These are phyloP conservation scores for Coregonus clupeaformis DNA, from an alignment of 2,113 vertebrate genomes.

Conservation along the genomic window DNA sequence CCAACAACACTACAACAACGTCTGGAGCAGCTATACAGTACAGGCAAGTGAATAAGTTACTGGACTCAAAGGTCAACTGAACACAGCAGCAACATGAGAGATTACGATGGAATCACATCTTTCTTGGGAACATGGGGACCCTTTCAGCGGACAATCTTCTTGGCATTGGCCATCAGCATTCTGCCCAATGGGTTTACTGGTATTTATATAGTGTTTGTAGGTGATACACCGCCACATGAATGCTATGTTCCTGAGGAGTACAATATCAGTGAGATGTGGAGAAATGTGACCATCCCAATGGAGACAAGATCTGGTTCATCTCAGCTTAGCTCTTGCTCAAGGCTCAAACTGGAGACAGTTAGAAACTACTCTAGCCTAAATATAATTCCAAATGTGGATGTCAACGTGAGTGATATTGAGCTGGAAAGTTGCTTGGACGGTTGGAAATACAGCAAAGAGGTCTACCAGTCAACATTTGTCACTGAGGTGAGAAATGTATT, in stretches of 20 bases:
- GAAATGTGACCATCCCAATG: slow-evolving; percentile 52
- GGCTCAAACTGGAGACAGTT: slow-evolving; percentile 58
- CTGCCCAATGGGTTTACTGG: slow-evolving; percentile 64
- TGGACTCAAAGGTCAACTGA: background rate
- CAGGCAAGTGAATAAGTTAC: background rate
- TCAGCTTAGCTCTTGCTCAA: slow-evolving; percentile 57
- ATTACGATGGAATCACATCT: slow-evolving; percentile 75
- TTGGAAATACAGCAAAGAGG: slow-evolving; percentile 66
- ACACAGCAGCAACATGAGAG: slow-evolving; percentile 35
- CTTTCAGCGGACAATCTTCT: slow-evolving; percentile 74
- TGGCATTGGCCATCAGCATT: slow-evolving; percentile 58
- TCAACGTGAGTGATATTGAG: slow-evolving; percentile 61
- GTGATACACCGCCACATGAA: slow-evolving; percentile 57
- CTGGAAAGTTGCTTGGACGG: slow-evolving; percentile 64
- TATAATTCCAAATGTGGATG: slow-evolving; percentile 49
- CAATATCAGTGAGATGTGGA: slow-evolving; percentile 59
- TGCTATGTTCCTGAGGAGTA: slow-evolving; percentile 58
- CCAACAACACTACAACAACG: too few species aligned
- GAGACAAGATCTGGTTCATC: slow-evolving; percentile 32
- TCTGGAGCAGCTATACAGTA: too few species aligned
- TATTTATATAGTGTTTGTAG: slow-evolving; percentile 66
- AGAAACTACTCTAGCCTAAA: slow-evolving; percentile 49
- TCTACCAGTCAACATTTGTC: slow-evolving; percentile 69
- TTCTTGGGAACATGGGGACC: slow-evolving; percentile 77
- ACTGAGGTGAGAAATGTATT: slow-evolving; percentile 58